Conservation (phyloP, 2,113 vertebrate species). For the Gnathonemus echidnorhynchus region DNA sequence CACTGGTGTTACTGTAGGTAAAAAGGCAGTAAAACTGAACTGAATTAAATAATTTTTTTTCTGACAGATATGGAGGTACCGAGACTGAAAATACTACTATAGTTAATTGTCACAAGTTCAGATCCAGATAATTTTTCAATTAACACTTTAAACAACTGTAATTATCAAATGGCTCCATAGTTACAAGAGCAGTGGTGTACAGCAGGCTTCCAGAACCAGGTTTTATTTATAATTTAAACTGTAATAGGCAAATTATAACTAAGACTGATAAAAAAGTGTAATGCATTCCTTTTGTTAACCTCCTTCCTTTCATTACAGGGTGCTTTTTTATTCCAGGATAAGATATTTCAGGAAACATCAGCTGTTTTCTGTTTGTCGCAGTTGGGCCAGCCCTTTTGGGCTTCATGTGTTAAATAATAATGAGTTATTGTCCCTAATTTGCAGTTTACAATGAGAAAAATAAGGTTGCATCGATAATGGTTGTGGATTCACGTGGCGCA, state of each 20-base stretch:
- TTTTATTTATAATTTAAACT: neutral
- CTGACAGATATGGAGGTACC: neutral
- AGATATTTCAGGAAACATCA: neutral
- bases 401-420: neutral
- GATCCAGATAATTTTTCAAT: neutral
- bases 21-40: neutral
- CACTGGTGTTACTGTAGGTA: neutral
- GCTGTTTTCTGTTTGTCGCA: neutral
- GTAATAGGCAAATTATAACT: neutral
- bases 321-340: neutral
- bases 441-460: neutral
- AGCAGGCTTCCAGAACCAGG: neutral
- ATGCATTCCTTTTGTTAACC: neutral
- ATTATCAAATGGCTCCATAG: neutral
- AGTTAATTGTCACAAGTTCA: neutral
- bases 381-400: neutral
- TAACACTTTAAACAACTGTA: neutral
- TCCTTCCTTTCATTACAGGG: neutral
- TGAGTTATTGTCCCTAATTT: neutral
- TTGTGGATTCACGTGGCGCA: neutral
- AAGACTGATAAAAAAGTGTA: neutral
- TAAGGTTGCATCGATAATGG: neutral
- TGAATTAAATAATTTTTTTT: neutral
- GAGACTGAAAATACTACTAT: neutral
- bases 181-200: neutral